Conservation (phyloP, 2,797 vertebrate genomes). For the Clamator glandarius region DNA sequence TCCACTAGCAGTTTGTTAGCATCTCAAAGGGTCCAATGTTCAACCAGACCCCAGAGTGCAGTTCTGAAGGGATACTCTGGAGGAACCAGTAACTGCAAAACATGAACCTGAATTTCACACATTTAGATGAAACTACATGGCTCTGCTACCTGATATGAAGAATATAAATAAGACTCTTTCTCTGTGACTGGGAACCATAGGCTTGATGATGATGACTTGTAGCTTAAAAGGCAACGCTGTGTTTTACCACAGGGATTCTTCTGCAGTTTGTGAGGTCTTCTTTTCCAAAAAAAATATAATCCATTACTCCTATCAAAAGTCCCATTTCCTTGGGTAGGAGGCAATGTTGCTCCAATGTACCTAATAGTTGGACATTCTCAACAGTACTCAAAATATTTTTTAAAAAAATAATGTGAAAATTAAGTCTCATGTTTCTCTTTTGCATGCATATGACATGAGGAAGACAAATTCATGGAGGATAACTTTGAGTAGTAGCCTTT, state of each 20-base stretch:
- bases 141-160: neutral
- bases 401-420: neutral
- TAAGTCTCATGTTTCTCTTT: neutral
- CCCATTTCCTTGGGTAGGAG: neutral
- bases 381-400: fast-evolving
- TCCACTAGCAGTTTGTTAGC: neutral
- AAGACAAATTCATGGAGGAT: neutral
- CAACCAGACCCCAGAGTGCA: neutral
- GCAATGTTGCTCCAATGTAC: neutral
- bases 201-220: neutral
- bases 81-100: neutral
- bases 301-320: neutral
- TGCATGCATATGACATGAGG: neutral
- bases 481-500: neutral
- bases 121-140: neutral
- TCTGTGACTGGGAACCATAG: neutral
- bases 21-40: neutral
- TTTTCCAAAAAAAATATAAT: neutral
- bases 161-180: neutral
- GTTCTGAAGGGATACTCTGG: neutral
- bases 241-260: neutral
- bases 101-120: neutral
- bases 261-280: neutral
- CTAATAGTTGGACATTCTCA: neutral
- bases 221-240: neutral